Evolutionary conservation across 2,888 invertebrate species (phyloP), one percentile per base, ranked within the genome.

Genomic region (Diloba caeruleocephala): DNA sequence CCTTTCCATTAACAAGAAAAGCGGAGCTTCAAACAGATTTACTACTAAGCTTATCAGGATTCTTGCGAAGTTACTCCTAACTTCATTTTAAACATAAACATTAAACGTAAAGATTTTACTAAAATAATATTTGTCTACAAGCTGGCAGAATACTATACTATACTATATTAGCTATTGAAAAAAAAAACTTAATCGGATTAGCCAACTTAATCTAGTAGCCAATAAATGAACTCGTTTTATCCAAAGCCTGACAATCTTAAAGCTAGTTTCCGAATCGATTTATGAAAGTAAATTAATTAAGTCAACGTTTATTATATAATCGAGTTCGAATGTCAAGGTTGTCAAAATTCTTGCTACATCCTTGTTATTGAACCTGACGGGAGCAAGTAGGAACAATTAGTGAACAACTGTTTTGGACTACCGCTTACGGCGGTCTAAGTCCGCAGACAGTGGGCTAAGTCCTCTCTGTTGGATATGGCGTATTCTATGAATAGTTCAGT

Each of bases 321-420:
- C 19, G 7, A 41, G 45, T 60, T 60, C 49, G 13, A 73, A 75
- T 74, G 71, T 72, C 68, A 74, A 74, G 71, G 63, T 37, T 59
- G 33, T 49, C 17, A 33, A 38, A 62, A 69, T 69, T 70, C 34
- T 62, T 26, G 50, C 39, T 58, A 67, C 34, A 69, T 65, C 59
- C 64, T 56, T 63, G 65, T 51, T 57, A 55, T 50, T 44, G 57
- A 62, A 48, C 50, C 60, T 61, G 68, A 49, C 65, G 45, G 56
- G 41, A 46, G 51, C 59, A 70, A 69, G 70, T 50, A 63, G 52
- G 54, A 73, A 78, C 68, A 74, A 70, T 74, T 74, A 65, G 68
- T 49, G 68, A 78, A 79, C 79, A 76, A 78, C 78, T 80, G 81
- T 70, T 73, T 68, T 68, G 68, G 69, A 66, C 58, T 58, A 69